Conservation (phyloP, 1,140 invertebrate species). For the Drosophila equinoxialis region DNA sequence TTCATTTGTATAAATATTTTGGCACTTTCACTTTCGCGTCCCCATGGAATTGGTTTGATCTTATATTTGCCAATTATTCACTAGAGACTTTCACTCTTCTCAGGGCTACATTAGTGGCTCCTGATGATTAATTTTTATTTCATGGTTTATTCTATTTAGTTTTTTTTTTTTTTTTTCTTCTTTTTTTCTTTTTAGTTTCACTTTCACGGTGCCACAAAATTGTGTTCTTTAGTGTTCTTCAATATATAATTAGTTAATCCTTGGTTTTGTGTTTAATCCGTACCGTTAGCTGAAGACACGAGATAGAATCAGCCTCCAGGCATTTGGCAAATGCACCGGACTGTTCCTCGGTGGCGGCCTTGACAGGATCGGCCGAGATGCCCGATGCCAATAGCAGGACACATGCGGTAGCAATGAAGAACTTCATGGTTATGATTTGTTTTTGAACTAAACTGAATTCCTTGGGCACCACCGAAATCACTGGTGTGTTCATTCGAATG, state of each 20-base stretch:
- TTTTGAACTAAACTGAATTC: conserved; percentile 64
- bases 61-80: conserved; percentile 23
- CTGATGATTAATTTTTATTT: conserved; percentile 19
- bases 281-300: conserved; percentile 86
- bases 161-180: conserved; percentile 13
- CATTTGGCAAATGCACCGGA: conserved; percentile 83
- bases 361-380: conserved; percentile 79
- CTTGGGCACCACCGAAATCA: conserved; percentile 81
- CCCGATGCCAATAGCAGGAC: conserved; percentile 78
- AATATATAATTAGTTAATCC: conserved; percentile 50
- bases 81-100: conserved; percentile 38
- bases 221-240: conserved; percentile 32
- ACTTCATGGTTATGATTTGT: conserved; percentile 66
- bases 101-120: conserved; percentile 1
- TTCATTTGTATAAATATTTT: not conserved
- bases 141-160: not conserved
- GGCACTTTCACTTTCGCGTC: conserved; percentile 53
- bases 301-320: conserved; percentile 87
- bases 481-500: conserved; percentile 83
- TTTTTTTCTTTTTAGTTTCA: conserved; percentile 39
- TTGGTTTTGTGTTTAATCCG: conserved; percentile 73
- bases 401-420: conserved; percentile 75
- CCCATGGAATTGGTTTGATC: conserved; percentile 6
- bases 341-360: conserved; percentile 63
- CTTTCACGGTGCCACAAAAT: conserved; percentile 57